These are phyloP conservation scores for Sebastolobus alascanus DNA, from an alignment of 2,797 vertebrate genomes.

Conservation along the genomic window DNA sequence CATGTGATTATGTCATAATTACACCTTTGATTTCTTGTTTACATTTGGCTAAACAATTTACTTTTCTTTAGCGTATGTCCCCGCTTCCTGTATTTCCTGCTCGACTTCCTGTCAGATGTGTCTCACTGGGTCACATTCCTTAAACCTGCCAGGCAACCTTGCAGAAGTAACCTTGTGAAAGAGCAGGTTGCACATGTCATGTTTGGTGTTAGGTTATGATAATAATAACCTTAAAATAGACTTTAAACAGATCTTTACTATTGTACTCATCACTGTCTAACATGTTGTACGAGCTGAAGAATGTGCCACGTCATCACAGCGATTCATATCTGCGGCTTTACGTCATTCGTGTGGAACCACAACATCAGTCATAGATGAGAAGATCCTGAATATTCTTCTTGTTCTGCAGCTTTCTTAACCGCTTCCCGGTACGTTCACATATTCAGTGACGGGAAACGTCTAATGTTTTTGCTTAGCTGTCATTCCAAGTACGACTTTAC, in stretches of 20 bases:
- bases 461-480: background rate
- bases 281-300: background rate
- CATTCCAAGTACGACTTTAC: background rate
- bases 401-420: background rate
- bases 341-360: background rate
- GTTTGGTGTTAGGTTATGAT: background rate
- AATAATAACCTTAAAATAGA: background rate
- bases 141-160: slow-evolving; percentile 10
- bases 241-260: background rate
- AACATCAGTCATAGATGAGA: background rate
- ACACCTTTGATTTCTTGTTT: background rate
- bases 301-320: background rate
- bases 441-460: background rate
- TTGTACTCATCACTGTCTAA: background rate
- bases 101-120: background rate
- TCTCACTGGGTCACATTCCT: background rate
- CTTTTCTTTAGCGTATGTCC: background rate
- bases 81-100: slow-evolving; percentile 8
- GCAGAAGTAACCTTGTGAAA: background rate
- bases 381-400: background rate
- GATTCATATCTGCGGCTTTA: background rate
- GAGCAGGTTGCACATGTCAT: background rate
- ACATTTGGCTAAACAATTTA: background rate
- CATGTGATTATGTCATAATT: background rate
- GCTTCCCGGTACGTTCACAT: background rate